Evolutionary conservation across 2,113 vertebrate genomes (phyloP), one percentile per base, ranked within the genome.

Genomic region (Boleophthalmus pectinirostris): DNA sequence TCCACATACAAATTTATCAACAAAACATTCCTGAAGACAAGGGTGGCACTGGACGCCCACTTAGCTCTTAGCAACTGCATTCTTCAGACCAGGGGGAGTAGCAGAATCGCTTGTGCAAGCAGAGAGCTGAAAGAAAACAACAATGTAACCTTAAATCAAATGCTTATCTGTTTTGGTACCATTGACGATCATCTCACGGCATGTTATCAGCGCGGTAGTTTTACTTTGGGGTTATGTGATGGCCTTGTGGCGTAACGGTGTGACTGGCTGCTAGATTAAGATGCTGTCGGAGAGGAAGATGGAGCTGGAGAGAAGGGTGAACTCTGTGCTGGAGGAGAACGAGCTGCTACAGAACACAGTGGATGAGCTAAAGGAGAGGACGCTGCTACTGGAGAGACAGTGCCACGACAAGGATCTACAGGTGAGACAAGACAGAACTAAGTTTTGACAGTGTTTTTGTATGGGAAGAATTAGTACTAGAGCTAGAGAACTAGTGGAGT

Each of bases 271-370:
- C 24, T 90, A 99, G 98, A 98, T 99, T 92, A 97, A 96, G 91
- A 96, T 97, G 96, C 94, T 99, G 86, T 96, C 96, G 0, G 96
- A 98, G 84, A 94, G 95, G 80, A 98, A 98, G 88, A 91, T 92
- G 79, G 97, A 98, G 87, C 91, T 98, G 85, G 97, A 99, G 79
- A 93, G 88, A n/a, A 94, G 94, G 20, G 93, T 98, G 64, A 94
- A 92, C 8, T 88, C 93, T 74, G 93, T 95, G 83, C 92, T 97
- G 75, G 95, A 98, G 90, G 97, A 99, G 77, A 98, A 99, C 0
- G 94, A 96, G 83, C 89, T 96, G 80, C 94, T 99, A 70, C 96
- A 97, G 85, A 95, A 93, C 46, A 95, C 96, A 0, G 94, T 96
- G 85, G 97, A 97, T 53, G 92, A 96, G 68, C 94, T 98, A 72